phyloP scores from a whole-genome alignment of 2,113 vertebrate species.

The Galemys pyrenaicus region DNA sequence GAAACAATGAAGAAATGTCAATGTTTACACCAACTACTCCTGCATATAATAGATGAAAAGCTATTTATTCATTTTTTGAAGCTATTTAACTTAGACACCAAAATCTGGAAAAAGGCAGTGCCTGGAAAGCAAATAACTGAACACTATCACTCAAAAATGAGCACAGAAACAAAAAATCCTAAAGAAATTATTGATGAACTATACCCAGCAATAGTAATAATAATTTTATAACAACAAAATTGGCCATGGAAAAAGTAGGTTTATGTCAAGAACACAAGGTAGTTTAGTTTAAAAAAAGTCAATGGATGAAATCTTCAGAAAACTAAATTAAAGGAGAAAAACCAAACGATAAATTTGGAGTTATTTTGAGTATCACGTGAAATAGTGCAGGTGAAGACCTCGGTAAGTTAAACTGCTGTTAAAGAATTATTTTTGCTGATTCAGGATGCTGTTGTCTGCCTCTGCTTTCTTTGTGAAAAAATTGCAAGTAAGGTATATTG shows the following conservation, averaged over 20 bases:
- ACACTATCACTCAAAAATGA: background rate
- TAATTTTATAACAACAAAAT: background rate
- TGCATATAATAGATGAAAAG: background rate
- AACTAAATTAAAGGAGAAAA: background rate
- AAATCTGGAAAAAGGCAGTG: background rate
- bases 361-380: background rate
- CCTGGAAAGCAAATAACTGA: background rate
- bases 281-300: background rate
- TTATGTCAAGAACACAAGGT: background rate
- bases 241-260: background rate
- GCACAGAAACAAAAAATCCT: background rate
- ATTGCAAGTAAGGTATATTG: background rate
- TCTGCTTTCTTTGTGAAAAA: background rate
- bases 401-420: background rate
- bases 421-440: slow-evolving; percentile 36
- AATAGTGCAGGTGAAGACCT: background rate
- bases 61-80: background rate
- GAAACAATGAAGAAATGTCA: background rate
- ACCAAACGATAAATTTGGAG: background rate
- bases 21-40: background rate
- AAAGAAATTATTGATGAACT: background rate
- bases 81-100: background rate
- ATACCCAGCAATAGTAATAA: background rate
- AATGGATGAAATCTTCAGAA: background rate
- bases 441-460: background rate